Evolutionary conservation across 1,140 invertebrate genomes (phyloP), one percentile per base, ranked within the genome.

Genomic region (Argopecten irradians): DNA sequence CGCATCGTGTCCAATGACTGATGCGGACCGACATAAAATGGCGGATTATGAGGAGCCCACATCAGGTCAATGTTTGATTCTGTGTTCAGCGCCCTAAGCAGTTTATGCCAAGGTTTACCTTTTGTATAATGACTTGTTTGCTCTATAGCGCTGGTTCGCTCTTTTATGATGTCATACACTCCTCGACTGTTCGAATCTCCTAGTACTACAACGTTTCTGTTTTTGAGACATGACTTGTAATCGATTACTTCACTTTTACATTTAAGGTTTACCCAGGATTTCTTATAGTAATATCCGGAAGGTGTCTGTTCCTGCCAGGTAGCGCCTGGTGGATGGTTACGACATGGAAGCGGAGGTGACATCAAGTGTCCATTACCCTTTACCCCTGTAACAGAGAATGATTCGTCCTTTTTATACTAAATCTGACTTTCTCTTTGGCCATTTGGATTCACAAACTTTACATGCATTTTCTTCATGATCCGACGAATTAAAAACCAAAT

Each of bases 41-140:
- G 55, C n/a, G 55, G 55, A 11, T 71, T 71, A 71, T 71, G 55
- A 71, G 55, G 55, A 28, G 55, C 55, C 55, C 55, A 71, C 55
- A 71, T 71, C 13, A 71, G 16, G 55, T 71, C 55, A 28, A 71
- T 71, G 28, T 71, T 71, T 28, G 5, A 28, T 71, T 71, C n/a
- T 11, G n/a, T 71, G 55, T 71, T 71, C n/a, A 5, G 22, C 22
- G 55, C 55, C 55, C 1, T 71, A 28, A 71, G 28, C n/a, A 71
- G 55, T 28, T 71, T 71, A 16, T 71, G 55, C 55, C 55, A 71
- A 71, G 55, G 55, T 11, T 71, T 71, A 8, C 28, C 55, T n/a
- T 71, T 71, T 28, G 55, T 71, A 28, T 71, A 71, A 71, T 71
- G 55, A 1, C 1, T n/a, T 11, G 55, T 71, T 3, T 28, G n/a